These are phyloP conservation scores for Rattus norvegicus DNA, from an alignment of 2,113 vertebrate species.

Conservation along the genomic window DNA sequence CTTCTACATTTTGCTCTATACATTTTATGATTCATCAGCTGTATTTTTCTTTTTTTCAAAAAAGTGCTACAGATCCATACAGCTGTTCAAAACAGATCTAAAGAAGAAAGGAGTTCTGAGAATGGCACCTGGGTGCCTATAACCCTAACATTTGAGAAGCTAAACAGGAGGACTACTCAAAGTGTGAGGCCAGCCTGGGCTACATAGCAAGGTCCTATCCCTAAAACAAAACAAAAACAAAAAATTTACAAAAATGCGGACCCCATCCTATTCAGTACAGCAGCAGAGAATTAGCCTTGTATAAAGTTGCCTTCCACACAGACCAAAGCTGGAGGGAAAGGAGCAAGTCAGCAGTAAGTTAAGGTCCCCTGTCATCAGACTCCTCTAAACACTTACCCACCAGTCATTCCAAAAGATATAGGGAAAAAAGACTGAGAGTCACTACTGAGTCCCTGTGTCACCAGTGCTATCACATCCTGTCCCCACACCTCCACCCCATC, in stretches of 20 bases:
- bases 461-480: neutral
- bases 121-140: neutral
- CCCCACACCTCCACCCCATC: neutral
- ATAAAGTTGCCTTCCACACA: neutral
- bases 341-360: neutral
- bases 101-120: neutral
- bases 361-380: neutral
- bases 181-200: neutral
- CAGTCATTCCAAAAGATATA: neutral
- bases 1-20: neutral
- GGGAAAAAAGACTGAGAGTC: neutral
- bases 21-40: slow-evolving; percentile 27
- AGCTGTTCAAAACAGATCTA: neutral
- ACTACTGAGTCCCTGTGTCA: neutral
- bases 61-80: neutral
- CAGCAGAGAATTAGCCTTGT: neutral
- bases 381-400: neutral
- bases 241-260: neutral
- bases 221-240: neutral
- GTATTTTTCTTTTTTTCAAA: slow-evolving; percentile 31
- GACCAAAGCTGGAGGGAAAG: neutral
- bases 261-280: neutral
- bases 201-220: neutral
- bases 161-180: neutral
- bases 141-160: neutral